A percentile compares a stretch with the other conserved stretches of the same genome.
Evolutionary conservation across 2,797 vertebrate genomes (phyloP).

Genomic region (Nannoperca australis): DNA sequence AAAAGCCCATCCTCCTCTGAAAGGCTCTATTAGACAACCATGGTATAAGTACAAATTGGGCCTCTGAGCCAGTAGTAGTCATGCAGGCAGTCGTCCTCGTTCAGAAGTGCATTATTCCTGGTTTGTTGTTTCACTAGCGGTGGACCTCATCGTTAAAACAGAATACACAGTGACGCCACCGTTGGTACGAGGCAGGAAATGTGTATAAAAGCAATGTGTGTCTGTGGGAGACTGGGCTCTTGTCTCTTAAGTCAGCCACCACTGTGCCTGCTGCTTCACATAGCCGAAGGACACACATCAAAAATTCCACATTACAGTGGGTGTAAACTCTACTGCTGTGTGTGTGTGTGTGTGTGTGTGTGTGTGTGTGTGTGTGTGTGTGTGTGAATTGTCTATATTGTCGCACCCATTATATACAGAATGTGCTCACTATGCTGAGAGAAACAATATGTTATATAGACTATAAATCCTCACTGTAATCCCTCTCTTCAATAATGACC

Average conservation of each 20-base stretch:
- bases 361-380: not conserved
- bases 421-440: constrained; percentile 19
- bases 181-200: constrained; percentile 19
- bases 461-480: constrained; percentile 49
- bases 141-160: constrained; percentile 24
- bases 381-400: constrained; percentile 17
- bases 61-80: constrained; percentile 4
- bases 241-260: constrained; percentile 28
- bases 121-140: constrained; percentile 7
- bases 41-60: not conserved
- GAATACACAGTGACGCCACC: constrained; percentile 13
- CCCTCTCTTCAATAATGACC: constrained; percentile 39
- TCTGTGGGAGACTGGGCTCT: constrained; percentile 25
- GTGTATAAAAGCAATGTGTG: constrained; percentile 40
- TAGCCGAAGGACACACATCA: not conserved
- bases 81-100: not conserved
- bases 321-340: not conserved
- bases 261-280: not conserved
- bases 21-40: not conserved
- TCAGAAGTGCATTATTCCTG: constrained; percentile 16
- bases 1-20: not conserved
- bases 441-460: constrained; percentile 40
- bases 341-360: not conserved
- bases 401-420: constrained; percentile 6
- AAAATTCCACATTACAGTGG: constrained; percentile 16